These are phyloP conservation scores for Lepus oiostolus DNA, from an alignment of 2,797 vertebrate species.

Conservation along the genomic window DNA sequence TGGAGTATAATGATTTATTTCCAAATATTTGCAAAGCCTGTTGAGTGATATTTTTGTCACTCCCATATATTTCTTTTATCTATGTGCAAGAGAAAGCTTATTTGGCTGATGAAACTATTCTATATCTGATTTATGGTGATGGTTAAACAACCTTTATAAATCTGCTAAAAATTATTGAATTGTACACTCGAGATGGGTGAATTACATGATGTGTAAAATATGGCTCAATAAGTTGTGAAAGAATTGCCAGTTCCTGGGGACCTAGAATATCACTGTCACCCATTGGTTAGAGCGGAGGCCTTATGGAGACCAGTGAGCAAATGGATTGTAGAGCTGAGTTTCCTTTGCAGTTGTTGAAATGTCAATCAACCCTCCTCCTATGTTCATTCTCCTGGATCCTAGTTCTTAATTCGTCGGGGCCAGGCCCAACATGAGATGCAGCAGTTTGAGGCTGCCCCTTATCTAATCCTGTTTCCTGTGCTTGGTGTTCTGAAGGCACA, in stretches of 20 bases:
- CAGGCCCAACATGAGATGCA: too few species aligned
- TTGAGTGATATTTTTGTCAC: background rate
- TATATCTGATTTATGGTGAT: background rate
- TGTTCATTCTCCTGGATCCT: background rate
- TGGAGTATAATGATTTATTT: background rate
- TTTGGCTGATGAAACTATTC: background rate
- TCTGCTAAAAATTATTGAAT: conserved; percentile 8
- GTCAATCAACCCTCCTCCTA: background rate
- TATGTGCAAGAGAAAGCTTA: background rate
- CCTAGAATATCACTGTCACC: background rate
- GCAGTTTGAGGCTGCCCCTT: too few species aligned
- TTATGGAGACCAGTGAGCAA: background rate
- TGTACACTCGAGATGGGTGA: background rate
- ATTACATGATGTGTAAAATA: background rate
- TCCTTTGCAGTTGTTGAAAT: background rate
- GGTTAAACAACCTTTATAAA: background rate
- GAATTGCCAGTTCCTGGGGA: background rate
- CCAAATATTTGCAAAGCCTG: background rate
- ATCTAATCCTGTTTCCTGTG: too few species aligned
- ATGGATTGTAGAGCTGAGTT: background rate
- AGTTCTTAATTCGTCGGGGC: background rate
- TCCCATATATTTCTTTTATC: background rate
- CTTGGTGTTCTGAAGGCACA: too few species aligned
- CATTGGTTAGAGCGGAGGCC: rapidly evolving
- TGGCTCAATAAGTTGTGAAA: background rate